Percentiles rank a stretch among this genome's conserved stretches.
These are phyloP conservation scores for Nasua narica DNA, from an alignment of 2,797 vertebrate genomes.

Conservation along the genomic window DNA sequence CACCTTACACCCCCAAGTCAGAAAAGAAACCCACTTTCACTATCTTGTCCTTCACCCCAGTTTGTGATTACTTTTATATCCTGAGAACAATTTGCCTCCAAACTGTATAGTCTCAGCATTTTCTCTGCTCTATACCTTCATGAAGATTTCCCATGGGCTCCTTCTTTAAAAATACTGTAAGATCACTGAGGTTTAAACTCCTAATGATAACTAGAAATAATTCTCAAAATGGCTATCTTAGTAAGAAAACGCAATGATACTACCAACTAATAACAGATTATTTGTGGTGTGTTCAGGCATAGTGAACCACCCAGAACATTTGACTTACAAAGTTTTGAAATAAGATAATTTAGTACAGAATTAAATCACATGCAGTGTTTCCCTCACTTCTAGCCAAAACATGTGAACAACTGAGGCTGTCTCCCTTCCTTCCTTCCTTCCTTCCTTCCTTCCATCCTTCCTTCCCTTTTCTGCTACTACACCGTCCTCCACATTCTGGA, in stretches of 20 bases:
- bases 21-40: background rate
- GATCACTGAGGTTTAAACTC: background rate
- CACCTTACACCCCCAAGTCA: background rate
- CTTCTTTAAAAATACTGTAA: background rate
- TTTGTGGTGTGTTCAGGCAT: background rate
- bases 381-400: background rate
- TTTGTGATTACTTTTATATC: background rate
- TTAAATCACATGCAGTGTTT: background rate
- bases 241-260: background rate
- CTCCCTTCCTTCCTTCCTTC: background rate
- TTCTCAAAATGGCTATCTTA: background rate
- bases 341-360: conserved; percentile 13
- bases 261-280: background rate
- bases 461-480: background rate
- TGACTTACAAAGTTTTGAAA: background rate
- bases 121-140: background rate
- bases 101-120: background rate
- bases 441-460: background rate
- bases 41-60: background rate
- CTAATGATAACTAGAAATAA: background rate
- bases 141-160: background rate
- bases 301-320: background rate
- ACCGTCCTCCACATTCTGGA: background rate
- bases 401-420: background rate
- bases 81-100: background rate